Base-by-base conservation (phyloP, 2,797 vertebrate species). In the Hypotaenidia okinawae region DNA sequence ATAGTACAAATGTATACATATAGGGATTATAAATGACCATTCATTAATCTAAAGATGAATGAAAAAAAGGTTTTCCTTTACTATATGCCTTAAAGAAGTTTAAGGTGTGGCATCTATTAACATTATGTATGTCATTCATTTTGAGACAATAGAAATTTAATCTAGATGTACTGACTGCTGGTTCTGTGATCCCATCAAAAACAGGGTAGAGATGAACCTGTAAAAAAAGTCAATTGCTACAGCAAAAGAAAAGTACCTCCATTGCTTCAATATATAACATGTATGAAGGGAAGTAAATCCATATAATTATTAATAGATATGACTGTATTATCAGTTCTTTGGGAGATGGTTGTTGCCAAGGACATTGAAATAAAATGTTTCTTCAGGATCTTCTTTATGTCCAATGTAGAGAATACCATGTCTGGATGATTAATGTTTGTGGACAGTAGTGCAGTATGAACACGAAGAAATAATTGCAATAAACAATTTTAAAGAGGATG, bases 51-150 rank as follows among this genome's bases (percentile, higher is more conserved):
- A 11, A 66, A 4, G 35, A 25, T n/a, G 35, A 89, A 76, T 58
- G 59, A 70, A 58, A 87, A 93, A 94, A 86, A 23, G 41, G 14
- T 18, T 80, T 45, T 87, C 68, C 84, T 64, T 95, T 7, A 3
- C 37, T 72, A 80, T 7, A 12, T 43, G 63, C 49, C 77, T 92
- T 93, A 94, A 96, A 87, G 91, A 95, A 96, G 91, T 94, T 16
- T 51, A 86, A 94, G 77, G 63, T 94, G 74, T 51, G 43, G 14
- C 17, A 52, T 59, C 84, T 87, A 3, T 47, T 76, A 52, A 75
- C 1, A 11, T 63, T 81, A 59, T 39, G 63, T 22, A 75, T 87
- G 13, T 70, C 80, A 64, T 73, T 97, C 15, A 75, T 72, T 93
- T 95, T 93, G n/a, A 85, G 83, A 72, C 90, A 93, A 17, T 32